These are phyloP conservation scores for Polymixis lichenea DNA, from an alignment of 2,888 invertebrate species.

Conservation along the genomic window DNA sequence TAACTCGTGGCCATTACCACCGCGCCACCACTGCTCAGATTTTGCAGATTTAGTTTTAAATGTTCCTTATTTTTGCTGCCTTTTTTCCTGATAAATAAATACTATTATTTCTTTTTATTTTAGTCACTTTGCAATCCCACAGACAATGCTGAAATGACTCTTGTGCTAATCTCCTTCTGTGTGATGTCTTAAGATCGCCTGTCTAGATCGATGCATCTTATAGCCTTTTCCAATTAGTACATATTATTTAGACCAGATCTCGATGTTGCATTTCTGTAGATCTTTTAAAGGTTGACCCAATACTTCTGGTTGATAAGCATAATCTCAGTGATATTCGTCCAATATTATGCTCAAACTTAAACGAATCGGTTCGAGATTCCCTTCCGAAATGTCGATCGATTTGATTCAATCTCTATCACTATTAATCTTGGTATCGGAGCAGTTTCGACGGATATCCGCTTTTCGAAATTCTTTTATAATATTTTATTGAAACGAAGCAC, in stretches of 20 bases:
- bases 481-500: not conserved
- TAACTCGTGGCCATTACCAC: too few species aligned
- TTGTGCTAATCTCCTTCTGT: too few species aligned
- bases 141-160: too few species aligned
- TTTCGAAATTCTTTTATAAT: not conserved
- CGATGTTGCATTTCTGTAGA: not conserved
- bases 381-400: slow-evolving; percentile 3
- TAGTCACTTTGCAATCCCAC: too few species aligned
- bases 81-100: too few species aligned
- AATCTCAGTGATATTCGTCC: not conserved
- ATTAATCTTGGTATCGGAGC: slow-evolving; percentile 22
- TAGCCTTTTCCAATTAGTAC: not conserved
- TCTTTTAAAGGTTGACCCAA: not conserved
- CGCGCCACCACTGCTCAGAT: too few species aligned
- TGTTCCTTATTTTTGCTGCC: too few species aligned
- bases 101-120: too few species aligned
- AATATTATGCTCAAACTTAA: slow-evolving; percentile 15
- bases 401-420: slow-evolving; percentile 31
- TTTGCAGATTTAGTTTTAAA: too few species aligned
- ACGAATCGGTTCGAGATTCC: slow-evolving; percentile 5
- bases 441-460: slow-evolving; percentile 1
- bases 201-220: not conserved
- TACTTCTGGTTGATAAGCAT: not conserved
- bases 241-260: not conserved
- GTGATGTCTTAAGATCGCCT: too few species aligned